Evolutionary conservation across 2,888 invertebrate genomes (phyloP).

Genomic region (Melikaiella ostensackeni): DNA sequence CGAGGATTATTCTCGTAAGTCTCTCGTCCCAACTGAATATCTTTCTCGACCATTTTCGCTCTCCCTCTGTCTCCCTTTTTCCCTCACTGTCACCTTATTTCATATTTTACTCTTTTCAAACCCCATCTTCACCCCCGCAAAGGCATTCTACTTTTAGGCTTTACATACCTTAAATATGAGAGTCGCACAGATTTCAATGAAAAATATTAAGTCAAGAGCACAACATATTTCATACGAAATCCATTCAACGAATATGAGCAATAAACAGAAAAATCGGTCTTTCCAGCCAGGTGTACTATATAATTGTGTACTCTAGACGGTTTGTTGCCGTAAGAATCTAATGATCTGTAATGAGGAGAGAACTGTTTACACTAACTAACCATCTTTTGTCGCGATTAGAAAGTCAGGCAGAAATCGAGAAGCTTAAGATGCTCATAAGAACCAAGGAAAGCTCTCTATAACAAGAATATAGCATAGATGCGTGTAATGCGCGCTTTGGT

Average conservation of each 20-base stretch:
- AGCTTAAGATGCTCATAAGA: constrained; percentile 14
- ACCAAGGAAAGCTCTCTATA: constrained; percentile 12
- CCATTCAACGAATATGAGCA: too few relatives aligned
- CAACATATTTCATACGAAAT: too few relatives aligned
- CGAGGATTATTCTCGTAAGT: constrained; percentile 52
- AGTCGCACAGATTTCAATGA: neutral
- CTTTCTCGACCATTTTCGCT: neutral
- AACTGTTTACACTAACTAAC: constrained; percentile 11
- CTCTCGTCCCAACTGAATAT: constrained; percentile 37
- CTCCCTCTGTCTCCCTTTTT: constrained; percentile 2
- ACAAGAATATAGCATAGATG: constrained; percentile 11
- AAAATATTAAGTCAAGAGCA: neutral
- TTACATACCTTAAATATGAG: neutral
- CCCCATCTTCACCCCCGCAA: neutral
- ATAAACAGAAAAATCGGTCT: too few relatives aligned
- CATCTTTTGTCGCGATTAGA: constrained; percentile 16
- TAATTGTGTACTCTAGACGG: neutral
- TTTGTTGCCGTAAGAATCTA: neutral
- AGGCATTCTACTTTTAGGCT: constrained; percentile 9
- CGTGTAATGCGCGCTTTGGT: constrained; percentile 31
- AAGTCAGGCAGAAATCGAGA: constrained; percentile 24
- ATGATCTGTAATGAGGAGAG: neutral
- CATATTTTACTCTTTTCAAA: neutral
- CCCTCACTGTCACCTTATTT: neutral
- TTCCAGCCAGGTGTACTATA: too few relatives aligned